Conservation (phyloP, 2,113 vertebrate genomes). For the Alouatta palliata region DNA sequence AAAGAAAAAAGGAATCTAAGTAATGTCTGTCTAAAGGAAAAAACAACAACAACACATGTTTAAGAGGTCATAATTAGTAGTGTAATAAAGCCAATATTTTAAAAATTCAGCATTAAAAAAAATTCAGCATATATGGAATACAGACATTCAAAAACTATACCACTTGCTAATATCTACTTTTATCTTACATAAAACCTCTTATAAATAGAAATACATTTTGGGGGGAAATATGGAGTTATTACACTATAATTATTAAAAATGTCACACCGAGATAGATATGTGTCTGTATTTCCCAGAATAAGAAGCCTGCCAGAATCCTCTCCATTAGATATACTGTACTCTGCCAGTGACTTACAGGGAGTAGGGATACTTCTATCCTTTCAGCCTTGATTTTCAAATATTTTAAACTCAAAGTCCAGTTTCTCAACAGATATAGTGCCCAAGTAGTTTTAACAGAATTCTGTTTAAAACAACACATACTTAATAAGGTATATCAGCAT, state of each 20-base stretch:
- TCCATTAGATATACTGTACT: not conserved
- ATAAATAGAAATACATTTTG: not conserved
- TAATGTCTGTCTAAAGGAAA: not conserved
- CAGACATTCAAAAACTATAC: not conserved
- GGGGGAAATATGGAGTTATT: not conserved
- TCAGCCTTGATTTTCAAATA: not conserved
- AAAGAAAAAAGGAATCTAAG: not conserved
- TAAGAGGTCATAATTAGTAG: not conserved
- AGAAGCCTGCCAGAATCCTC: not conserved
- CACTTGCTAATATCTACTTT: not conserved
- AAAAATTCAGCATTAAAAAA: not conserved
- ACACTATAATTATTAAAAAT: not conserved
- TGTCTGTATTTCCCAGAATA: not conserved
- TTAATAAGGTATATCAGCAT: not conserved
- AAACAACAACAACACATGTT: not conserved
- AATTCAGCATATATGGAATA: not conserved
- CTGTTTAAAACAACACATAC: not conserved
- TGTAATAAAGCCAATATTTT: not conserved
- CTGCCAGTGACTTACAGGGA: not conserved
- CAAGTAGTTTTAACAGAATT: not conserved
- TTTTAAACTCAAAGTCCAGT: not conserved
- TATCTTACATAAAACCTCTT: not conserved
- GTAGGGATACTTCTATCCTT: not conserved
- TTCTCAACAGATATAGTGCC: not conserved
- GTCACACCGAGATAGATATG: not conserved